phyloP scores from a whole-genome alignment of 2,113 vertebrate genomes.

The Catharus fuscescens region DNA sequence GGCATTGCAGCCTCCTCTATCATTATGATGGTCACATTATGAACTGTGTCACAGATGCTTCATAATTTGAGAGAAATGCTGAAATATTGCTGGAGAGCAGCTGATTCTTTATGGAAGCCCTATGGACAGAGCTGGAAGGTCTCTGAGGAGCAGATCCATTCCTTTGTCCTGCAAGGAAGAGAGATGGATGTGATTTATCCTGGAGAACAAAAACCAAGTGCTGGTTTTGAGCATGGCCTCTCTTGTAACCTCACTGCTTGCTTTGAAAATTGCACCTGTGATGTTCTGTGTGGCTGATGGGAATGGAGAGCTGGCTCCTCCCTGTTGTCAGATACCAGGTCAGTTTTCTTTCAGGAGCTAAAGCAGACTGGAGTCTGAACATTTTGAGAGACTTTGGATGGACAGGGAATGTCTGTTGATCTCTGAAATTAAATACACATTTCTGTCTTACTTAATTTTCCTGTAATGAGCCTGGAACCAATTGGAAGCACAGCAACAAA shows the following conservation, averaged over 20 bases:
- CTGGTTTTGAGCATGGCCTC: neutral
- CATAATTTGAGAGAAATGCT: neutral
- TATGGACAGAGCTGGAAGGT: neutral
- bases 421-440: neutral
- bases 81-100: neutral
- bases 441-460: neutral
- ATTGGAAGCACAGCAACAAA: neutral
- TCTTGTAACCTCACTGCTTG: neutral
- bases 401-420: neutral
- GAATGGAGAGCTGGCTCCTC: neutral
- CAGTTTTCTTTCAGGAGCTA: neutral
- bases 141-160: neutral
- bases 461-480: neutral
- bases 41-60: neutral
- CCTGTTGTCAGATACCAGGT: accelerated
- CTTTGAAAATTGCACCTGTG: neutral
- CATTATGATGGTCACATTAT: neutral
- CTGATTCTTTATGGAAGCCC: neutral
- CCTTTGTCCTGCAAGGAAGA: neutral
- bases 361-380: neutral
- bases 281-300: neutral
- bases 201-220: neutral
- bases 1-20: neutral
- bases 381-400: neutral
- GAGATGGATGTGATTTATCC: neutral